Evolutionary conservation across 1,140 invertebrate species (phyloP), one percentile per base, ranked within the genome.

Genomic region (Pinna nobilis): DNA sequence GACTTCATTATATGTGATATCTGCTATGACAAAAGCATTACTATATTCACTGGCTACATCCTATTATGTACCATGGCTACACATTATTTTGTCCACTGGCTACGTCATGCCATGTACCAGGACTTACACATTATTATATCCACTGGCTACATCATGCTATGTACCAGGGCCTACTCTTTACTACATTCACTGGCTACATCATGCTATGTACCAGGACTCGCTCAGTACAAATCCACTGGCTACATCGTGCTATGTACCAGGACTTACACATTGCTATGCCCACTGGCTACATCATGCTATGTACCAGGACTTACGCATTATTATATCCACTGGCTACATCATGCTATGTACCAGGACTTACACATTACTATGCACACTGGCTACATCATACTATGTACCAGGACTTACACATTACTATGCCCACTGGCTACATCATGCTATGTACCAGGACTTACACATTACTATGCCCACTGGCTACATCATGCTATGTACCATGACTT

Each of bases 71-170:
- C 13, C 41, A 47, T 13, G 41, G 20, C 41, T n/a, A n/a, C n/a
- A n/a, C n/a, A n/a, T 47, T 47, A 47, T 47, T 20, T 18, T 47
- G 15, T 47, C 41, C 41, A 47, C 41, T 47, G 41, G 41, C 41
- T 4, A 47, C 41, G 20, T 20, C 41, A 47, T 47, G 41, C 41
- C 20, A 47, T 47, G 41, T 47, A 47, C 41, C 41, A 47, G 41
- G 41, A 47, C 41, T 47, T 47, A 4, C 41, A 18, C 41, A 4
- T 2, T 4, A n/a, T n/a, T n/a, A n/a, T n/a, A n/a, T 47, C 1
- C 41, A 47, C 41, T 47, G 41, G 41, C 41, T 47, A 47, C 41
- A 47, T 20, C 41, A 47, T 47, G 41, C 41, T 47, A 47, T 47
- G 4, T 47, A 47, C 1, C 41, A 47, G 41, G 41, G 20, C 41